These are phyloP conservation scores for Drosophila formosana DNA, from an alignment of 2,888 invertebrate genomes.

Conservation along the genomic window DNA sequence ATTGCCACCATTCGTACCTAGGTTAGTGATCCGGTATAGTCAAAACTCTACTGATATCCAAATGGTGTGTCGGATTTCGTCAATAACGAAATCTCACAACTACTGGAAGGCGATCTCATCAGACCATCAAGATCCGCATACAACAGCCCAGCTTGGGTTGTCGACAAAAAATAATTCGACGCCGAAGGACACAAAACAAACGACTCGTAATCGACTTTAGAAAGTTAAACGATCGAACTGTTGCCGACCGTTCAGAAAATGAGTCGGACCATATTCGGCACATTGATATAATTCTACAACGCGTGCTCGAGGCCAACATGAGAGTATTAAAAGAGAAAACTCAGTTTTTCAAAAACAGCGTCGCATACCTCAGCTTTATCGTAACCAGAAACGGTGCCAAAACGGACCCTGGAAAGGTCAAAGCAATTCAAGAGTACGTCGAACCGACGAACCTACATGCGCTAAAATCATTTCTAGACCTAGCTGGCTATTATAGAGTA, in stretches of 20 bases:
- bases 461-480: background rate
- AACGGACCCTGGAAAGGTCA: background rate
- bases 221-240: too few species aligned
- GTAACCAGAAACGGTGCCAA: background rate
- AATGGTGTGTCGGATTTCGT: too few species aligned
- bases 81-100: too few species aligned
- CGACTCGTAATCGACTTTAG: too few species aligned
- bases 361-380: background rate
- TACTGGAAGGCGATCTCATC: background rate
- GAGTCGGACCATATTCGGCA: background rate
- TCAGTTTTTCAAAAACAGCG: background rate
- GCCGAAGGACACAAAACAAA: too few species aligned
- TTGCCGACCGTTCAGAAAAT: too few species aligned
- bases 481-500: background rate
- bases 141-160: slow-evolving; percentile 6
- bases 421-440: slow-evolving; percentile 1
- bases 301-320: background rate
- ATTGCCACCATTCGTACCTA: background rate
- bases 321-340: background rate
- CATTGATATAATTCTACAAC: slow-evolving; percentile 1
- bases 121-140: background rate
- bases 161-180: too few species aligned
- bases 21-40: background rate
- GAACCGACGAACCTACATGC: slow-evolving; percentile 1
- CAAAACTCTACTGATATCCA: background rate